These are phyloP conservation scores for Blomia tropicalis DNA, from an alignment of 2,888 invertebrate genomes.

Conservation along the genomic window DNA sequence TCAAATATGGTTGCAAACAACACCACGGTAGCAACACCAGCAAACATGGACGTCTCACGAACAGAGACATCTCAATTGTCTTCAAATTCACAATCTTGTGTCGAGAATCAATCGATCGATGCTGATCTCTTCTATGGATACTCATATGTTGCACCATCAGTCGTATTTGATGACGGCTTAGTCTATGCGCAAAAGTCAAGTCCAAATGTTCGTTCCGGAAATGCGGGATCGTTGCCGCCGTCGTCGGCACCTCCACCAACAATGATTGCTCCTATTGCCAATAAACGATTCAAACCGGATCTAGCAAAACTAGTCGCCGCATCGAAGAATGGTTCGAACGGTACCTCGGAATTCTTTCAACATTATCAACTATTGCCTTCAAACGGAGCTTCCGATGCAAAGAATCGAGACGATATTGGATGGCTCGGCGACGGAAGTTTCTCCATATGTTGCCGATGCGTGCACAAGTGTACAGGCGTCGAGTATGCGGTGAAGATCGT, in stretches of 20 bases:
- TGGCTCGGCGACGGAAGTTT: constrained; percentile 63
- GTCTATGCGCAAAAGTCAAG: constrained; percentile 31
- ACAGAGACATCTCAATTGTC: too few relatives aligned
- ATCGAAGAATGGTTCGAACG: constrained; percentile 44
- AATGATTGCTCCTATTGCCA: too few relatives aligned
- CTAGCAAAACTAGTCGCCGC: constrained; percentile 1
- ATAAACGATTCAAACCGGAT: not conserved
- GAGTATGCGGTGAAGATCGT: constrained; percentile 78
- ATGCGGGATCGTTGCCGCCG: not conserved
- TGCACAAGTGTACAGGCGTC: constrained; percentile 52
- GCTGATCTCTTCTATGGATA: constrained; percentile 85
- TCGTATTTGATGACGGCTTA: constrained; percentile 48
- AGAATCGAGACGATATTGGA: not conserved
- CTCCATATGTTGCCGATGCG: constrained; percentile 58
- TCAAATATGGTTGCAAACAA: constrained; percentile 77
- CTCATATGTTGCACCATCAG: constrained; percentile 83
- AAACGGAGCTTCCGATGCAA: constrained; percentile 40
- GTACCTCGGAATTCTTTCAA: constrained; percentile 63
- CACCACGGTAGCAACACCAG: too few relatives aligned
- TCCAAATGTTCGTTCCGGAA: not conserved
- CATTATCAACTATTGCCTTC: constrained; percentile 62
- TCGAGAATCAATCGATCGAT: constrained; percentile 35
- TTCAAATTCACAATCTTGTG: not conserved
- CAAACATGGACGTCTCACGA: too few relatives aligned
- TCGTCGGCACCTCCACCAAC: not conserved